Evolutionary conservation across 2,888 invertebrate genomes (phyloP).

Genomic region (Stramonita haemastoma): DNA sequence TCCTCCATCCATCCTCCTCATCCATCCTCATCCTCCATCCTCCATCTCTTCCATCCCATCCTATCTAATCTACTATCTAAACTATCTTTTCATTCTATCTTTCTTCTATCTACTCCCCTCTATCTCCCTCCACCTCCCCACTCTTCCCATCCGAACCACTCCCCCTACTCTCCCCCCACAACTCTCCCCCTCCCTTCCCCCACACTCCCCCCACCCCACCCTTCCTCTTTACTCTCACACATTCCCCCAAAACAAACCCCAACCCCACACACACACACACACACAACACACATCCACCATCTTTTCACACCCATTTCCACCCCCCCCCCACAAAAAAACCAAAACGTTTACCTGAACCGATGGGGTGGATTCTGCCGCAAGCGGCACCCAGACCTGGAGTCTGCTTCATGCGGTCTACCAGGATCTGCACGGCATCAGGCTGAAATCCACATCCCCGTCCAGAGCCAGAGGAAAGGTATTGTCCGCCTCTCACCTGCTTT

Average conservation of each 20-base stretch:
- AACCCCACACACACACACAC: background rate
- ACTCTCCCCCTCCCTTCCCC: background rate
- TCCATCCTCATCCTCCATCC: too few relatives aligned
- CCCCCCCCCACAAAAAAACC: background rate
- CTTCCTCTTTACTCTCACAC: too few relatives aligned
- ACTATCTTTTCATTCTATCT: slow-evolving; percentile 69
- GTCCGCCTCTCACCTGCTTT: slow-evolving; percentile 82
- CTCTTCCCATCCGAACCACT: background rate
- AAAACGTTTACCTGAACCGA: slow-evolving; percentile 88
- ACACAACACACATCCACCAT: background rate
- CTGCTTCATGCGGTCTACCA: slow-evolving; percentile 98
- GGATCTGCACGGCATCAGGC: slow-evolving; percentile 93
- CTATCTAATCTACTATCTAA: slow-evolving; percentile 76
- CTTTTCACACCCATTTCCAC: background rate
- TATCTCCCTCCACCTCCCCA: background rate
- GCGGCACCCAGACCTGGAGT: slow-evolving; percentile 96
- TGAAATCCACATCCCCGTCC: slow-evolving; percentile 99
- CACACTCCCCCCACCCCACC: too few relatives aligned
- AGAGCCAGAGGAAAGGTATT: slow-evolving; percentile 96
- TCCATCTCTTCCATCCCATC: too few relatives aligned
- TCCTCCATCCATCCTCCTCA: too few relatives aligned
- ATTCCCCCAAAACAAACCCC: background rate
- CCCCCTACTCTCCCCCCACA: background rate
- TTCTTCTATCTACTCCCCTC: too few relatives aligned
- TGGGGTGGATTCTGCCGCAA: slow-evolving; percentile 98